Percentiles rank a stretch among this genome's conserved stretches.
Conservation (phyloP, 1,140 invertebrate species). For the Octopus bimaculoides region DNA sequence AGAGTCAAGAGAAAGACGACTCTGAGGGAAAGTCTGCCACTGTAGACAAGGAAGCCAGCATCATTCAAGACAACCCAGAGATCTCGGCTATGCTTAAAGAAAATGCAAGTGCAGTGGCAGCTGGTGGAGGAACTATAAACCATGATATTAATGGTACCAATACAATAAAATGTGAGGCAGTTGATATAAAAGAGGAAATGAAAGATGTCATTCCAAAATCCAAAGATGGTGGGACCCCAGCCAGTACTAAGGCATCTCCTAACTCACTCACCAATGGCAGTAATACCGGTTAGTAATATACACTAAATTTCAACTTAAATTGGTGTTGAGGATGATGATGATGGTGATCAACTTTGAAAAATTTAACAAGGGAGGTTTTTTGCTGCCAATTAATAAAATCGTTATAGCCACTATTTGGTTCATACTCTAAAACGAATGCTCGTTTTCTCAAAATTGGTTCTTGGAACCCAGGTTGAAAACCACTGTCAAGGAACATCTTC, state of each 20-base stretch:
- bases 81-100: slow-evolving; percentile 14
- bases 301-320: not conserved
- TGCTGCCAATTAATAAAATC: too few relatives aligned
- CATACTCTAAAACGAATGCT: too few relatives aligned
- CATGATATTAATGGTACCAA: slow-evolving; percentile 11
- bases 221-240: not conserved
- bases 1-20: slow-evolving; percentile 13
- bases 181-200: slow-evolving; percentile 13
- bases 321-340: too few relatives aligned
- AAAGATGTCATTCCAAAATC: slow-evolving; percentile 3
- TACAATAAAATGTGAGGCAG: slow-evolving; percentile 1
- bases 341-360: too few relatives aligned
- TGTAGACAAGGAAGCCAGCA: slow-evolving; percentile 11
- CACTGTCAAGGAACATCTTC: too few relatives aligned
- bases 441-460: too few relatives aligned
- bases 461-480: too few relatives aligned
- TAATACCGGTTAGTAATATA: not conserved
- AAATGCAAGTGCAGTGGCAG: slow-evolving; percentile 6
- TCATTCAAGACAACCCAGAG: slow-evolving; percentile 12
- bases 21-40: slow-evolving; percentile 13
- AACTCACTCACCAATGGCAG: slow-evolving; percentile 9
- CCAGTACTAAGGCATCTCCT: not conserved
- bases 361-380: too few relatives aligned
- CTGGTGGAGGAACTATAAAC: slow-evolving; percentile 3
- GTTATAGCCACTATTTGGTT: too few relatives aligned